A percentile compares a stretch with the other conserved stretches of the same genome.
Evolutionary conservation across 92 coral and sea anemone genomes (phyloP).

Genomic region (Chrysogorgia sp.): DNA sequence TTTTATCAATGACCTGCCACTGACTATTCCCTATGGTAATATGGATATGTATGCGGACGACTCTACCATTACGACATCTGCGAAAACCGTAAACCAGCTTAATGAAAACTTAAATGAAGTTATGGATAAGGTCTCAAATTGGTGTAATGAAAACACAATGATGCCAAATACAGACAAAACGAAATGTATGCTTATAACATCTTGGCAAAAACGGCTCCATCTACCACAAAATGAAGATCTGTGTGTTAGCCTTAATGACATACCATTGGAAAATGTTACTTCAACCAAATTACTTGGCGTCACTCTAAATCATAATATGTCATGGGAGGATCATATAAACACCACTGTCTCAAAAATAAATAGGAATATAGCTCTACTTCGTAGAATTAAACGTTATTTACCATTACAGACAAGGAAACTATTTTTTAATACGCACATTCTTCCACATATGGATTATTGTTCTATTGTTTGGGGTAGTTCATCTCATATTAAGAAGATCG

Average conservation of each 20-base stretch:
- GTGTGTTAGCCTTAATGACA: slow-evolving; percentile 27
- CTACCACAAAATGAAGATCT: slow-evolving; percentile 25
- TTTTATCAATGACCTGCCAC: slow-evolving; percentile 41
- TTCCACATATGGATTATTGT: slow-evolving; percentile 43
- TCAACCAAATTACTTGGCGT: slow-evolving; percentile 43
- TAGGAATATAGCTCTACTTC: slow-evolving; percentile 39
- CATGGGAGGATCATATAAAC: slow-evolving; percentile 43
- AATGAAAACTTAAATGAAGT: slow-evolving; percentile 14
- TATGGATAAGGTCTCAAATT: slow-evolving; percentile 28
- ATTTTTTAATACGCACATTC: slow-evolving; percentile 39
- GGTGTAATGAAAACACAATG: slow-evolving; percentile 39
- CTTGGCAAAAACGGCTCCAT: slow-evolving; percentile 47
- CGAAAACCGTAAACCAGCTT: slow-evolving; percentile 28
- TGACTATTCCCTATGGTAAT: neutral
- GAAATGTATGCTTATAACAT: slow-evolving; percentile 39
- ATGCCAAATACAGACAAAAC: slow-evolving; percentile 30
- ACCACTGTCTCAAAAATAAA: slow-evolving; percentile 26
- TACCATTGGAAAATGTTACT: slow-evolving; percentile 20
- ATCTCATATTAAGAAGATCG: slow-evolving; percentile 36
- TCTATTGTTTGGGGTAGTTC: slow-evolving; percentile 50
- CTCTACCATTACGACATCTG: slow-evolving; percentile 39
- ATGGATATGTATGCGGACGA: slow-evolving; percentile 37
- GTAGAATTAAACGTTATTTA: slow-evolving; percentile 36
- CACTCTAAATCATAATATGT: slow-evolving; percentile 32
- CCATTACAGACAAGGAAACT: slow-evolving; percentile 28